Evolutionary conservation across 2,888 invertebrate species (phyloP).

Genomic region (Erannis defoliaria): DNA sequence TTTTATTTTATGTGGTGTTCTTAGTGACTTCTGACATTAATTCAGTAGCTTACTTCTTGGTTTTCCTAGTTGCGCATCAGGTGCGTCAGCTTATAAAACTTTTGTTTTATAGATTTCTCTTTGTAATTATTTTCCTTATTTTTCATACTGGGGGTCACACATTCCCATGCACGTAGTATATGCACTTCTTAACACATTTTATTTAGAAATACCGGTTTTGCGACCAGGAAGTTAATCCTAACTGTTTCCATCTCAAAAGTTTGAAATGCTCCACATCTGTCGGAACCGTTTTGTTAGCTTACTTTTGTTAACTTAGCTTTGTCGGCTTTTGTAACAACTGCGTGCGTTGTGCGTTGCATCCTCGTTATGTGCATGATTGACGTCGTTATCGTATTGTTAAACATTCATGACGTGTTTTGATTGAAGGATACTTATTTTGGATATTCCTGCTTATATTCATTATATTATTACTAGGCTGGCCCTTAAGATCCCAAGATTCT

Average conservation of each 20-base stretch:
- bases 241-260: slow-evolving; percentile 65
- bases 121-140: neutral
- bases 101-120: too few relatives aligned
- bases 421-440: slow-evolving; percentile 32
- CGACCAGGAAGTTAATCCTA: slow-evolving; percentile 71
- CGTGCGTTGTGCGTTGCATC: slow-evolving; percentile 31
- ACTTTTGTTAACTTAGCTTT: slow-evolving; percentile 13
- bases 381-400: slow-evolving; percentile 47
- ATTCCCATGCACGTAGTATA: slow-evolving; percentile 39
- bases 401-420: slow-evolving; percentile 49
- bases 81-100: too few relatives aligned
- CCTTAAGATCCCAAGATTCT: neutral
- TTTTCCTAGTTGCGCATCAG: too few relatives aligned
- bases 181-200: slow-evolving; percentile 40
- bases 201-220: slow-evolving; percentile 65
- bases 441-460: neutral
- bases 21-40: too few relatives aligned
- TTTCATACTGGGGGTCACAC: neutral
- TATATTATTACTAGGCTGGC: neutral
- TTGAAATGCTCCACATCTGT: slow-evolving; percentile 23
- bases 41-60: too few relatives aligned
- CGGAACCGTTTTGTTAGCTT: slow-evolving; percentile 24
- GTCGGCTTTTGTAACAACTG: slow-evolving; percentile 3
- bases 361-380: slow-evolving; percentile 29
- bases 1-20: too few relatives aligned